Evolutionary conservation across 2,888 invertebrate species (phyloP), one percentile per base, ranked within the genome.

Genomic region (Unio delphinus): DNA sequence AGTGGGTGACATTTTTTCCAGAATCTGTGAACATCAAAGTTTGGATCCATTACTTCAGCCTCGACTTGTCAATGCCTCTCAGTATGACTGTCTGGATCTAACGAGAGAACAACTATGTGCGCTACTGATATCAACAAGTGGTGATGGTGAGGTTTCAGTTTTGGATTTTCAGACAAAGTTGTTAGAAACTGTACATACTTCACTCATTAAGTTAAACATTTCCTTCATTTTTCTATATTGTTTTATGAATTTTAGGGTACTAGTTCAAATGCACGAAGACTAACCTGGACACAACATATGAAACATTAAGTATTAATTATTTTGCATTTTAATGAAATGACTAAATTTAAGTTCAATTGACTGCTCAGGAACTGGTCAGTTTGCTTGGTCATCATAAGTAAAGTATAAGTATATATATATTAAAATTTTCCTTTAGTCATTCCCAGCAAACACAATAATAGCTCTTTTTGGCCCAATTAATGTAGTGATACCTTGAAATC

Each of bases 41-140:
- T 61, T 70, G 56, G 60, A 66, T 20, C 56, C 8, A 59, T 67
- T 64, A n/a, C 68, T 81, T n/a, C 84, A 85, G 67, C 85, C 85
- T 3, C 67, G 84, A 66, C 64, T 84, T 1, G 75, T 84, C 55
- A 82, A 84, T 72, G 74, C 74, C 2, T 77, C 77, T 66, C 64
- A 83, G 68, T 79, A 78, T 66, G 28, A 63, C 1, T 54, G 70
- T 17, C 56, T 83, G 11, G 75, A 80, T 64, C 76, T 80, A 30
- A 28, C 60, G 0, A 69, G 65, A 55, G 85, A 85, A 73, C 76
- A 80, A 54, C 61, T 82, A 6, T 69, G 76, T 30, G 66, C 83
- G 26, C 58, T 83, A 59, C 67, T 84, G 59, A 81, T 85, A 23
- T 83, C 85, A 34, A 85, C 85, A 28, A 83, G 83, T 70, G 85